Evolutionary conservation across 1,140 invertebrate species (phyloP).

Genomic region (Helicorthomorpha holstii): DNA sequence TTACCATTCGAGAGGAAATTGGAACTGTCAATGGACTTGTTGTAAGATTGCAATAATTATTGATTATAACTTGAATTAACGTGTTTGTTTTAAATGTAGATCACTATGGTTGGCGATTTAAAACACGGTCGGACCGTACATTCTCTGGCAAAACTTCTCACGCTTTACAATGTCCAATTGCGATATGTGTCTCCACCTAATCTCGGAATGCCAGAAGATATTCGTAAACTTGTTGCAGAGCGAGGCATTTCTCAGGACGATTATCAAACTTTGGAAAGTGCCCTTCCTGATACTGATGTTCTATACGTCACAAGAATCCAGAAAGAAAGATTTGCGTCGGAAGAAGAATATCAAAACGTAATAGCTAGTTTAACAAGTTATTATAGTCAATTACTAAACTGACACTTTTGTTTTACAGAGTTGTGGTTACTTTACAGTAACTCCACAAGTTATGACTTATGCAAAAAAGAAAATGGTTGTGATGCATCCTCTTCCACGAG

Average conservation of each 20-base stretch:
- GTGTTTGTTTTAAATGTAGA: not conserved
- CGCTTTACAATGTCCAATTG: conserved; percentile 73
- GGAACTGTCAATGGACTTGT: conserved; percentile 93
- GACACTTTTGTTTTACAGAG: conserved; percentile 33
- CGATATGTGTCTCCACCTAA: conserved; percentile 73
- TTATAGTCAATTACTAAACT: conserved; percentile 9
- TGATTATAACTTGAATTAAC: conserved; percentile 2
- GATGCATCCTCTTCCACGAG: conserved; percentile 90
- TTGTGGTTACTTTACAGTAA: conserved; percentile 73
- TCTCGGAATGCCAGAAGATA: conserved; percentile 76
- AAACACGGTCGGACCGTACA: conserved; percentile 97
- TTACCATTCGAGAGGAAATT: conserved; percentile 96
- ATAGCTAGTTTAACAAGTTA: not conserved
- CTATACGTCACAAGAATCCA: conserved; percentile 97
- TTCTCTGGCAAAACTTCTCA: conserved; percentile 76
- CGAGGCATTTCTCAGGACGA: conserved; percentile 58
- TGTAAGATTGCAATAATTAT: conserved; percentile 19
- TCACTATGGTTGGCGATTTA: conserved; percentile 67
- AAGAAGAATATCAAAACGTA: conserved; percentile 63
- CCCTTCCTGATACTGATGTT: conserved; percentile 83
- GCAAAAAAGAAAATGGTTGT: conserved; percentile 89
- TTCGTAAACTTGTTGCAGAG: conserved; percentile 55
- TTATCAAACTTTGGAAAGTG: conserved; percentile 55
- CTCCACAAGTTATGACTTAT: conserved; percentile 83
- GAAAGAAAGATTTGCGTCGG: conserved; percentile 67